Percentiles rank a stretch among this genome's conserved stretches.
Conservation (phyloP, 2,113 vertebrate species). For the Etia nguti region DNA sequence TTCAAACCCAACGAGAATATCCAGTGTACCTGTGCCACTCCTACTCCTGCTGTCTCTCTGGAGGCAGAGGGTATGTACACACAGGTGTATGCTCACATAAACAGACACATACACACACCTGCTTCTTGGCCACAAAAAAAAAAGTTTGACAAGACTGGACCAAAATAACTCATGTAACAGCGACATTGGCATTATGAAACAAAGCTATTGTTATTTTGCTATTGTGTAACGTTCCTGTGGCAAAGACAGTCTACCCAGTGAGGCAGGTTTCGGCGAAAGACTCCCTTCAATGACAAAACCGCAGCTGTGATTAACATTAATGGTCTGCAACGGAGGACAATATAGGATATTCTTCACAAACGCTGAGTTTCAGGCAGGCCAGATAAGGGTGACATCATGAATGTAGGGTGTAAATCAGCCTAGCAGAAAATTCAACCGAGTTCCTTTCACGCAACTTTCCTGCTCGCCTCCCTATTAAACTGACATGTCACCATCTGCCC, state of each 20-base stretch:
- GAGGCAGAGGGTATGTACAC: background rate
- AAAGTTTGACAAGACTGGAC: background rate
- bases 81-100: constrained; percentile 3
- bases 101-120: background rate
- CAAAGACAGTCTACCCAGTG: background rate
- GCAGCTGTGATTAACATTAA: background rate
- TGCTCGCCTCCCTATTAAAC: background rate
- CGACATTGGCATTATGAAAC: background rate
- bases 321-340: background rate
- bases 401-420: constrained; percentile 17
- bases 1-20: constrained; percentile 40
- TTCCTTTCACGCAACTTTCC: background rate
- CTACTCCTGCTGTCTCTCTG: constrained; percentile 1
- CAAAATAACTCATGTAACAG: background rate
- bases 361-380: constrained; percentile 1
- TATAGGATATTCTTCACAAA: too few species aligned
- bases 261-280: background rate
- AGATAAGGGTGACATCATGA: constrained; percentile 9
- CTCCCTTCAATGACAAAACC: background rate
- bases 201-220: background rate
- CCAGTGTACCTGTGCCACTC: constrained; percentile 32
- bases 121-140: background rate
- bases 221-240: background rate
- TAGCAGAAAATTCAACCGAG: constrained; percentile 23
- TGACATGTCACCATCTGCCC: background rate